Base-by-base conservation (phyloP, 2,888 invertebrate species). In the Liposcelis brunnea region DNA sequence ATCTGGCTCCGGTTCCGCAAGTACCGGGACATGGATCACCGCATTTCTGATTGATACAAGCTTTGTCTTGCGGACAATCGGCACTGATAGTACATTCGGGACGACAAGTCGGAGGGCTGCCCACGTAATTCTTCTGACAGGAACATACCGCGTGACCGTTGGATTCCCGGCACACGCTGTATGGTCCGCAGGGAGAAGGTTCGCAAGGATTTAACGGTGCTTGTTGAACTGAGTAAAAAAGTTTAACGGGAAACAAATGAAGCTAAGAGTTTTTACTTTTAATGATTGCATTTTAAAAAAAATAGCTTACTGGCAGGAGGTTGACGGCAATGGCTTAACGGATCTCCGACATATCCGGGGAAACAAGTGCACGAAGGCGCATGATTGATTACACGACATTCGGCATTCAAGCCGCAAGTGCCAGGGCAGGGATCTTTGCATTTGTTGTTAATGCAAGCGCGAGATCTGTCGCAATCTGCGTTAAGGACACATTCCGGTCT, bases 61-160 rank as follows among this genome's bases (percentile, higher is more conserved):
- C 80, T 60, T 68, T 72, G 57, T 77, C 73, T 42, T 70, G 69
- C 34, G 77, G 67, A 62, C 82, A 84, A 56, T 84, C 81, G 2
- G 80, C 74, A 59, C 79, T 80, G 45, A 80, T 74, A 21, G 77
- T 68, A 60, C 85, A 86, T 61, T 84, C 84, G 11, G 82, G 82
- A 53, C 74, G 70, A 58, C 84, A 84, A 49, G 73, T 67, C 14
- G 83, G 82, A 32, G 84, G 83, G 47, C 73, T 73, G 46, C 83
- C 83, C 48, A 68, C 67, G 56, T 77, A 80, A 50, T 76, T 71
- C 26, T 71, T 67, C 48, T 77, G 64, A 58, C 85, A 86, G 11
- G 78, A 75, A 57, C 85, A 86, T 19, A 80, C 75, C 14, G 77
- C 77, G 59, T 77, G 77, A 33, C 72, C 72, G 52, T 75, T 75